Evolutionary conservation across 2,797 vertebrate species (phyloP).

Genomic region (Streptopelia turtur): DNA sequence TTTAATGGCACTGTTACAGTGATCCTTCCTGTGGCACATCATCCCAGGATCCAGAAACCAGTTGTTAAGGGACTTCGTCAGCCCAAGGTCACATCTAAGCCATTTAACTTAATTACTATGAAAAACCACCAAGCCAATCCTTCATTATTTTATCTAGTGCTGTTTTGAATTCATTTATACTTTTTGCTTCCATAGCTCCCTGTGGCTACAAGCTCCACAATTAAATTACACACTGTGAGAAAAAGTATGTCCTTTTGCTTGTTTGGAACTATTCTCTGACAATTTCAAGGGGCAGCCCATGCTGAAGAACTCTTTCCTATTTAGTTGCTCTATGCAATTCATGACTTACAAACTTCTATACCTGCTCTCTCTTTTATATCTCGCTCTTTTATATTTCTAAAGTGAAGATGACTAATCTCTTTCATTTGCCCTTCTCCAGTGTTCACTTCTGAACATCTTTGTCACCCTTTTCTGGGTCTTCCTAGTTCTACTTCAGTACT

Average conservation of each 20-base stretch:
- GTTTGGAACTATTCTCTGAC: neutral
- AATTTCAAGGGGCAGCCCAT: neutral
- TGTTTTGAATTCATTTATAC: neutral
- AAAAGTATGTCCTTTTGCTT: neutral
- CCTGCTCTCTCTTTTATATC: neutral
- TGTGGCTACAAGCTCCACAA: neutral
- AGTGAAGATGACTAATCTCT: neutral
- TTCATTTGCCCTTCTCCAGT: neutral
- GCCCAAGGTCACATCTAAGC: neutral
- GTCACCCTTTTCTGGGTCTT: neutral
- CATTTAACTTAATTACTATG: neutral
- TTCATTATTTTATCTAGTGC: conserved; percentile 20
- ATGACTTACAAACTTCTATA: neutral
- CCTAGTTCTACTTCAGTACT: neutral
- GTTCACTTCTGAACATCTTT: neutral
- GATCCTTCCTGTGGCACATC: neutral
- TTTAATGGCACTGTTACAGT: neutral
- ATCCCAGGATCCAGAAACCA: neutral
- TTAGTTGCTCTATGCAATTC: neutral
- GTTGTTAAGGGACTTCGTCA: neutral
- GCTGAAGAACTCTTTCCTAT: neutral
- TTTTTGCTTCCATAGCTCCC: neutral
- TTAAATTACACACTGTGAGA: neutral
- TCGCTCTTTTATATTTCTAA: neutral
- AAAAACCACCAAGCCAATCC: neutral